These are phyloP conservation scores for Halesus radiatus DNA, from an alignment of 1,140 invertebrate species.

Conservation along the genomic window DNA sequence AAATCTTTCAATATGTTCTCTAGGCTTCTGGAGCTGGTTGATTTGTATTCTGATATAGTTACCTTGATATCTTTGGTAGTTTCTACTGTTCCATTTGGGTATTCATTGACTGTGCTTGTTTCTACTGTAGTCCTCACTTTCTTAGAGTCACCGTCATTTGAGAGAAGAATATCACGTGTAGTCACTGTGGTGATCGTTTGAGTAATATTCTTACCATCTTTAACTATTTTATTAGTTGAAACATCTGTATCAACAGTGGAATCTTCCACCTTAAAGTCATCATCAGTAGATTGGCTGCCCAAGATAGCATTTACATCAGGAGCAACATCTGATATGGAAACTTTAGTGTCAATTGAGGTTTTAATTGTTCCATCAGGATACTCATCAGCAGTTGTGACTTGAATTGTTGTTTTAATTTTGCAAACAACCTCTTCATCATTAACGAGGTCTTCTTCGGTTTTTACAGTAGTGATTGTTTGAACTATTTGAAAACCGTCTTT, in stretches of 20 bases:
- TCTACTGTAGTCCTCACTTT: conserved; percentile 67
- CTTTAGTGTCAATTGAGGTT: conserved; percentile 58
- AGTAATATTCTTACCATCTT: conserved; percentile 63
- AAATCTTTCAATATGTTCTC: conserved; percentile 61
- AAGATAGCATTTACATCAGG: conserved; percentile 41
- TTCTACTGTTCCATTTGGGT: conserved; percentile 65
- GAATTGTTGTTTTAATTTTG: conserved; percentile 66
- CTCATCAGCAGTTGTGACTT: conserved; percentile 64
- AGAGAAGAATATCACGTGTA: conserved; percentile 63
- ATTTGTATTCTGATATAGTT: conserved; percentile 62
- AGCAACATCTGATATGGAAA: conserved; percentile 51
- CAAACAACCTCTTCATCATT: conserved; percentile 60
- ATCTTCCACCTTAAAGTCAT: conserved; percentile 60
- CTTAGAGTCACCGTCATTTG: conserved; percentile 61
- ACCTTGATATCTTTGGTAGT: conserved; percentile 67
- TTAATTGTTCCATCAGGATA: conserved; percentile 68
- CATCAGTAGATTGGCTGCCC: conserved; percentile 33
- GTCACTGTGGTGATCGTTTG: conserved; percentile 66
- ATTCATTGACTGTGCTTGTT: conserved; percentile 64
- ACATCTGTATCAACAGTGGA: conserved; percentile 61
- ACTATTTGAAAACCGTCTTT: conserved; percentile 62
- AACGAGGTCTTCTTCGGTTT: conserved; percentile 64
- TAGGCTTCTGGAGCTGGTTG: conserved; percentile 57
- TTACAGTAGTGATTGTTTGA: conserved; percentile 62
- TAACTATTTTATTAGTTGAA: conserved; percentile 60